Conservation (phyloP, 2,113 vertebrate genomes). For the Scortum barcoo region DNA sequence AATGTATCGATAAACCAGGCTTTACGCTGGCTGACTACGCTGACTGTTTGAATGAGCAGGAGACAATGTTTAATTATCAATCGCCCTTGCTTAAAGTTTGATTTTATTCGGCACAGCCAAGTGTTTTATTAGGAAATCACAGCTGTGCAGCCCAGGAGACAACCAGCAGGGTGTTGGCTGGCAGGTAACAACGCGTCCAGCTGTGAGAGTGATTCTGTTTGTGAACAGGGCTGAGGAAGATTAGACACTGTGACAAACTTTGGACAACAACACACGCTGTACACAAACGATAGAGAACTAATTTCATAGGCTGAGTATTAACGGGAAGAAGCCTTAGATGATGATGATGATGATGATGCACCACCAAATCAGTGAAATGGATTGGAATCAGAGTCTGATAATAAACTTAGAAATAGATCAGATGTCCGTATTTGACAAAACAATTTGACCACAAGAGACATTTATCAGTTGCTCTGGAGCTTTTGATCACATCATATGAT, state of each 20-base stretch:
- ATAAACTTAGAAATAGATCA: no score
- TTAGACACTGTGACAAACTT: neutral
- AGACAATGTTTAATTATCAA: slow-evolving; percentile 1
- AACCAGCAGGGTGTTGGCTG: slow-evolving; percentile 8
- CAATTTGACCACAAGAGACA: no score
- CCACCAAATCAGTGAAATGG: no score
- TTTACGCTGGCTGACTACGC: slow-evolving; percentile 1
- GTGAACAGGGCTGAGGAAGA: neutral
- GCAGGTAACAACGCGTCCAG: neutral
- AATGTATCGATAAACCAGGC: neutral
- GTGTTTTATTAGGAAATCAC: neutral
- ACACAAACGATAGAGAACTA: neutral
- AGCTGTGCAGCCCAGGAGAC: slow-evolving; percentile 21
- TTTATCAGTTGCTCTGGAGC: no score
- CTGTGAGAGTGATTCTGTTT: slow-evolving; percentile 27
- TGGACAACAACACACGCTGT: no score
- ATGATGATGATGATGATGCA: no score
- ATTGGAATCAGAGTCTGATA: no score
- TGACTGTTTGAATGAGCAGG: neutral
- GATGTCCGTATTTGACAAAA: no score
- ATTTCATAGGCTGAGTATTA: neutral
- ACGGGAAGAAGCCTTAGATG: neutral
- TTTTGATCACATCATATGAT: no score
- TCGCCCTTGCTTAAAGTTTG: slow-evolving; percentile 9
- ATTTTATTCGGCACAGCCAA: neutral